Conservation (phyloP, 2,797 vertebrate genomes). For the Cryptoblepharus egeriae region DNA sequence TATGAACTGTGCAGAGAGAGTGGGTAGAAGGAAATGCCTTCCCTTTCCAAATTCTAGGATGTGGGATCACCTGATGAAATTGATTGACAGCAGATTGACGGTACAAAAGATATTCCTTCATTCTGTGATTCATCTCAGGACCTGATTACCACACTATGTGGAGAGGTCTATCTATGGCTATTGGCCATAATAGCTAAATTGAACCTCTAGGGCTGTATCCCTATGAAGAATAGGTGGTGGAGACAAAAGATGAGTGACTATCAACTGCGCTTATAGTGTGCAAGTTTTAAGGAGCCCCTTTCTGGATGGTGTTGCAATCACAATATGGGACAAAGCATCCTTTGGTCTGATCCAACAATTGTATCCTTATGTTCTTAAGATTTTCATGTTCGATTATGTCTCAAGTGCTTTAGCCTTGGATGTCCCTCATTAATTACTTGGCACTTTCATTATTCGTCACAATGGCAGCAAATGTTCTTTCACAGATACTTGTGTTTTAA, state of each 20-base stretch:
- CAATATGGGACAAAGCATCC: background rate
- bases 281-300: background rate
- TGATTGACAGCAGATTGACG: background rate
- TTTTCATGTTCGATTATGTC: slow-evolving; percentile 35
- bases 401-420: slow-evolving; percentile 59
- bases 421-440: slow-evolving; percentile 65
- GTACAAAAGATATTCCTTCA: too few relatives aligned
- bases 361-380: background rate
- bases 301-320: background rate
- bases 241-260: background rate
- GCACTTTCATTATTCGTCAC: slow-evolving; percentile 63
- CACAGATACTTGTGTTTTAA: slow-evolving; percentile 73
- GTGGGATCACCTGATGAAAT: background rate
- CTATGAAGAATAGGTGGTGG: background rate
- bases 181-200: too few relatives aligned
- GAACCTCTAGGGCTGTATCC: background rate
- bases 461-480: slow-evolving; percentile 67
- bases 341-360: background rate
- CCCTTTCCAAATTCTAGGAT: background rate
- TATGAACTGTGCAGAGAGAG: background rate
- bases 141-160: background rate
- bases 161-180: background rate
- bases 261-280: background rate
- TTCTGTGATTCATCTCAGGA: background rate
- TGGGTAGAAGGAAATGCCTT: background rate